Evolutionary conservation across 2,797 vertebrate genomes (phyloP).

Genomic region (Eulemur albifrons): DNA sequence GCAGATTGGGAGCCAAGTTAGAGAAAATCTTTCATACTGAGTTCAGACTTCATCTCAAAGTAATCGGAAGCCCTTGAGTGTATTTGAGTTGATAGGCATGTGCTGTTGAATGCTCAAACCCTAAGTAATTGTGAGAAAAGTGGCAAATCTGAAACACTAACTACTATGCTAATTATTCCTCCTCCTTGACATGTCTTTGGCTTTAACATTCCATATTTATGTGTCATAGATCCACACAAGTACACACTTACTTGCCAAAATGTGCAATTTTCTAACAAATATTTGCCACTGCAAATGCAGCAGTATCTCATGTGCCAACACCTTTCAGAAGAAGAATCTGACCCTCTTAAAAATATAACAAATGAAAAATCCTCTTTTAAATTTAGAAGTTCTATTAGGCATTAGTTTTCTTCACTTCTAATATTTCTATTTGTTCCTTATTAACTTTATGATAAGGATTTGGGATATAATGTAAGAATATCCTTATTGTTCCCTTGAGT

Average conservation of each 20-base stretch:
- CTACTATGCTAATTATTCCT: not conserved
- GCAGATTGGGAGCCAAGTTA: not conserved
- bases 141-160: not conserved
- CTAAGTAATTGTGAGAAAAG: not conserved
- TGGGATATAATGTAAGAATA: not conserved
- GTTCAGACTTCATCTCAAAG: not conserved
- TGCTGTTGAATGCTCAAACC: not conserved
- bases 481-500: not conserved
- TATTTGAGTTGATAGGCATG: not conserved
- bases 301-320: not conserved
- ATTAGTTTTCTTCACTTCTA: not conserved
- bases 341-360: not conserved
- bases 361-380: not conserved
- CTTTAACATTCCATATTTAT: not conserved
- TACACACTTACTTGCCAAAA: not conserved
- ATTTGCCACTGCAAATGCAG: not conserved
- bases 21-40: not conserved
- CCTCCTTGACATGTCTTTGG: not conserved
- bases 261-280: not conserved
- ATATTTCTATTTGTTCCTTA: slow-evolving; percentile 20
- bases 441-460: not conserved
- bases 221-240: not conserved
- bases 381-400: not conserved
- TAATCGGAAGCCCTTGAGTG: not conserved
- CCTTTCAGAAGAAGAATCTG: not conserved